Conservation (phyloP, 2,888 invertebrate species). For the Zygogramma bicolorata region DNA sequence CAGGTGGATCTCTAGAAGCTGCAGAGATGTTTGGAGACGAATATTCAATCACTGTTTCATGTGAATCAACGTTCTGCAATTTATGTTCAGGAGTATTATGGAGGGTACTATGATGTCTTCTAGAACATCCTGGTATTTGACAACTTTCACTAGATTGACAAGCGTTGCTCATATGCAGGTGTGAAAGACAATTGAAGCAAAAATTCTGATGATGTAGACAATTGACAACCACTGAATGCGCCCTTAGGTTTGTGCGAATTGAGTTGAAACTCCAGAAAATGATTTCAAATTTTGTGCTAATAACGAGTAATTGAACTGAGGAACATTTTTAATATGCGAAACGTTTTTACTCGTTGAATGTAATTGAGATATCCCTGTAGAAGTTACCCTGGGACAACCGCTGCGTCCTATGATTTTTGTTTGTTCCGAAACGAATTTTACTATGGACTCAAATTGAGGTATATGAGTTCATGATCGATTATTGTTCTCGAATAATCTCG, state of each 20-base stretch:
- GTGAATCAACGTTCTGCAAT: neutral
- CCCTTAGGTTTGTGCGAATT: neutral
- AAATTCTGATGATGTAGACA: neutral
- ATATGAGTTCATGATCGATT: neutral
- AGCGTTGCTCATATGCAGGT: neutral
- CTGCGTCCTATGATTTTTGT: neutral
- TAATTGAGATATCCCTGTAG: neutral
- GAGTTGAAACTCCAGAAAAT: neutral
- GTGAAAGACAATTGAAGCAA: neutral
- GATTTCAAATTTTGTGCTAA: neutral
- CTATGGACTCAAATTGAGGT: neutral
- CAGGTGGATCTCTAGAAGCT: neutral
- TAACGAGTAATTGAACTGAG: neutral
- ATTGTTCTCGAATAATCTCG: neutral
- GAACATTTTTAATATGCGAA: neutral
- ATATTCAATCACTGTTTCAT: neutral
- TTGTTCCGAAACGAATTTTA: neutral
- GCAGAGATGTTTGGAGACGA: neutral
- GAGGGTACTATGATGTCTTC: neutral
- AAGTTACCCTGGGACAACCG: neutral
- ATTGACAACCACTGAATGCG: neutral
- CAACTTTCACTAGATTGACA: neutral
- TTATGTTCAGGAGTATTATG: neutral
- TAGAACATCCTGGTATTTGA: neutral
- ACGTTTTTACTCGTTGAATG: neutral